These are phyloP conservation scores for Choloepus hoffmanni DNA, from an alignment of 2,113 vertebrate genomes.

Conservation along the genomic window DNA sequence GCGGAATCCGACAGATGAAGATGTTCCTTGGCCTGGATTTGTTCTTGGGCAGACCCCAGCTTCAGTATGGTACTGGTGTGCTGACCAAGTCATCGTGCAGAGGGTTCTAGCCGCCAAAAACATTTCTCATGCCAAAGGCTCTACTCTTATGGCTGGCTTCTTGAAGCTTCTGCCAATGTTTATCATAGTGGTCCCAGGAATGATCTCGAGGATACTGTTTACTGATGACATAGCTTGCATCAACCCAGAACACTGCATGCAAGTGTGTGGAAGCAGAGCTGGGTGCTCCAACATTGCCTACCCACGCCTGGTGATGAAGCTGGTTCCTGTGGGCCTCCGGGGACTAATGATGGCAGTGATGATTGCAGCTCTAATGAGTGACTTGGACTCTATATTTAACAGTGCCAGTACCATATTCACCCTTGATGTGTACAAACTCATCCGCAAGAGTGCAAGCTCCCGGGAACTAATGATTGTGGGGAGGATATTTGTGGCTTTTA, in stretches of 20 bases:
- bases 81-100: conserved; percentile 99
- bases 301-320: conserved; percentile 95
- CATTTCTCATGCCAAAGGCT: conserved; percentile 95
- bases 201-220: conserved; percentile 98
- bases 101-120: conserved; percentile 98
- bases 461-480: conserved; percentile 95
- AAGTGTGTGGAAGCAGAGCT: conserved; percentile 95
- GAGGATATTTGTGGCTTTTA: conserved; percentile 95
- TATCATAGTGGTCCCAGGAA: conserved; percentile 97
- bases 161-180: conserved; percentile 99
- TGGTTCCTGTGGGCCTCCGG: conserved; percentile 96
- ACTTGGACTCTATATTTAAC: conserved; percentile 99
- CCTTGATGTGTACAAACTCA: conserved; percentile 95
- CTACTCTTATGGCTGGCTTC: conserved; percentile 98
- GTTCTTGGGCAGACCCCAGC: conserved; percentile 97
- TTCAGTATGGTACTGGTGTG: conserved; percentile 99
- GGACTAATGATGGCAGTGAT: conserved; percentile 99
- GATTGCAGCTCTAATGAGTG: conserved; percentile 99
- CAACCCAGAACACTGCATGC: conserved; percentile 97
- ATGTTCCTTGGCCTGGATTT: conserved; percentile 98
- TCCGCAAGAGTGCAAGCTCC: conserved; percentile 90
- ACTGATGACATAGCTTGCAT: conserved; percentile 96
- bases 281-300: conserved; percentile 99
- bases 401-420: conserved; percentile 99
- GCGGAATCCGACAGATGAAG: conserved; percentile 95